Evolutionary conservation across 2,113 vertebrate genomes (phyloP).

Genomic region (Rhynchomys soricoides): DNA sequence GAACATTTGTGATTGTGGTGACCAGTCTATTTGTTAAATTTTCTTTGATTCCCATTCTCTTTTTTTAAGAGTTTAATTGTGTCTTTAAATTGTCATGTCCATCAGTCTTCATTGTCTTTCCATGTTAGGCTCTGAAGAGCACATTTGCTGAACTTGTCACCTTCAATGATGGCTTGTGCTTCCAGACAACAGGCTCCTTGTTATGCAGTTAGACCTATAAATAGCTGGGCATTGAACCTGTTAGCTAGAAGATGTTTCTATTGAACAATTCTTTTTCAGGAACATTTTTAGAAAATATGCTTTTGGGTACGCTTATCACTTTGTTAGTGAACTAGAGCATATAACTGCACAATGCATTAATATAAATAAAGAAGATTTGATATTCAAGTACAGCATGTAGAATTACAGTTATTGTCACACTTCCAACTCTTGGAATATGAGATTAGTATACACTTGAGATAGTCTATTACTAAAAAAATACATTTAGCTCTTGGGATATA

Average conservation of each 20-base stretch:
- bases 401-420: background rate
- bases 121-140: background rate
- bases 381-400: background rate
- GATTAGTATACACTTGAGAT: background rate
- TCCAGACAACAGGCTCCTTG: background rate
- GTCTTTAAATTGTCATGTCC: background rate
- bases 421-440: background rate
- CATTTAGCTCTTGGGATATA: background rate
- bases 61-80: background rate
- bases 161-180: background rate
- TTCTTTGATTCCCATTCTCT: slow-evolving; percentile 1
- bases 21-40: background rate
- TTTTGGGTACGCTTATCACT: background rate
- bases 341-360: background rate
- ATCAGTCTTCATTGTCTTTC: background rate
- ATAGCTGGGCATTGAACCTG: background rate
- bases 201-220: background rate
- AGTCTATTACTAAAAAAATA: background rate
- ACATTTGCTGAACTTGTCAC: background rate
- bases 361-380: background rate
- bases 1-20: background rate
- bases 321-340: background rate
- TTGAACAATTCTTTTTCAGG: background rate
- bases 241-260: background rate
- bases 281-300: background rate